Conservation (phyloP, 2,797 vertebrate genomes). For the Pantherophis vulpinus region DNA sequence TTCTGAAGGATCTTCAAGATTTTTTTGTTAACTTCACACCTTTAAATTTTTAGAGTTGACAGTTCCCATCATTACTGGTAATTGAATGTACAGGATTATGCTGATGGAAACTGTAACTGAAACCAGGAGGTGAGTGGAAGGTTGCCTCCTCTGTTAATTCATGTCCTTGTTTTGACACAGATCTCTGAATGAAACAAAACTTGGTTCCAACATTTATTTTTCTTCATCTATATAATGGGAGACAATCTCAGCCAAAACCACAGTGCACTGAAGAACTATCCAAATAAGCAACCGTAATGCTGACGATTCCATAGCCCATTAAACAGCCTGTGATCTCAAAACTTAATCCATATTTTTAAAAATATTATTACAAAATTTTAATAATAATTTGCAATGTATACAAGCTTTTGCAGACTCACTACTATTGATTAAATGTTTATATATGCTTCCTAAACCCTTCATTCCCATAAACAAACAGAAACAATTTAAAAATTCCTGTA, state of each 20-base stretch:
- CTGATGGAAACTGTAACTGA: not conserved
- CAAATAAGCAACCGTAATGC: not conserved
- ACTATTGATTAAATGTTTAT: slow-evolving; percentile 27
- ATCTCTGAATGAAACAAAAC: not conserved
- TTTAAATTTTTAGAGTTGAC: not conserved
- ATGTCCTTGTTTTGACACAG: not conserved
- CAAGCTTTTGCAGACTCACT: slow-evolving; percentile 13
- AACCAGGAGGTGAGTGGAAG: not conserved
- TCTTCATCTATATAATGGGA: not conserved
- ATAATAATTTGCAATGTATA: slow-evolving; percentile 28
- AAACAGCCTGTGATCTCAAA: slow-evolving; percentile 18
- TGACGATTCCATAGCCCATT: not conserved
- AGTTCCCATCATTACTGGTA: not conserved
- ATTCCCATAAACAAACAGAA: not conserved
- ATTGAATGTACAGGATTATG: not conserved
- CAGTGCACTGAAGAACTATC: not conserved
- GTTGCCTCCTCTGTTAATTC: not conserved
- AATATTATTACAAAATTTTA: slow-evolving; percentile 42
- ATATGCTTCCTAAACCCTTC: slow-evolving; percentile 15
- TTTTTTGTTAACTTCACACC: not conserved
- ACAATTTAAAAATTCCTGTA: not conserved
- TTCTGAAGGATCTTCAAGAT: not conserved
- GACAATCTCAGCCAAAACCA: not conserved
- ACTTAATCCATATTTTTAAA: slow-evolving; percentile 31
- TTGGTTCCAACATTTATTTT: not conserved